These are phyloP conservation scores for Oscheius sp. DNA, from an alignment of 2,888 invertebrate species.

Conservation along the genomic window DNA sequence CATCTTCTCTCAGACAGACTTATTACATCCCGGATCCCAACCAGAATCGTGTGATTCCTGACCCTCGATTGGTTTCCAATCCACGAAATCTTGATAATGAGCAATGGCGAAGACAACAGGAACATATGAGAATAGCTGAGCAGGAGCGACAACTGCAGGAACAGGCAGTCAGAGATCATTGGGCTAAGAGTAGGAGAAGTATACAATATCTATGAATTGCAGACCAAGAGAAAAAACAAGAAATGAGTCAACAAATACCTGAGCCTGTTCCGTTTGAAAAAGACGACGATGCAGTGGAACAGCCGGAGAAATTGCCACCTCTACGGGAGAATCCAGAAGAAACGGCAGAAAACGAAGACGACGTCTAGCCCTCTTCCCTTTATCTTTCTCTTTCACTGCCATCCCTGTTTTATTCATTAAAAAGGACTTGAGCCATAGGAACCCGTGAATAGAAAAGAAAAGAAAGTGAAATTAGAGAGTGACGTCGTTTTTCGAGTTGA, in stretches of 20 bases:
- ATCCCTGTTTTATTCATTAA: constrained; percentile 1
- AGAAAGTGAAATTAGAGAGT: constrained; percentile 39
- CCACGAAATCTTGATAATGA: constrained; percentile 1
- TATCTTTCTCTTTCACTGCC: not conserved
- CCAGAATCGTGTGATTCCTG: not conserved
- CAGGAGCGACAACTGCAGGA: constrained; percentile 9
- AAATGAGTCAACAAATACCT: not conserved
- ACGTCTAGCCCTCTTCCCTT: not conserved
- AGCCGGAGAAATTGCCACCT: not conserved
- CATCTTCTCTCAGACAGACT: constrained; percentile 1
- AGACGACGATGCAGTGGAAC: constrained; percentile 11
- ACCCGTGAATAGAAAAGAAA: constrained; percentile 10
- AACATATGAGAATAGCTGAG: constrained; percentile 9
- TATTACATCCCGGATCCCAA: constrained; percentile 7
- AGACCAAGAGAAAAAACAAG: not conserved
- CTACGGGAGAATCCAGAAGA: not conserved
- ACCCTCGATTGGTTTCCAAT: not conserved
- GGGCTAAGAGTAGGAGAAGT: not conserved
- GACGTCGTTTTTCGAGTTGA: constrained; percentile 64
- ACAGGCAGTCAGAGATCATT: constrained; percentile 10
- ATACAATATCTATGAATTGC: not conserved
- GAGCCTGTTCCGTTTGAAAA: constrained; percentile 18
- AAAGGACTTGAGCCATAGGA: not conserved
- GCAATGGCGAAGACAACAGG: constrained; percentile 22
- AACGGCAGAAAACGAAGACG: constrained; percentile 8